Evolutionary conservation across 2,888 invertebrate species (phyloP).

Genomic region (Erannis defoliaria): DNA sequence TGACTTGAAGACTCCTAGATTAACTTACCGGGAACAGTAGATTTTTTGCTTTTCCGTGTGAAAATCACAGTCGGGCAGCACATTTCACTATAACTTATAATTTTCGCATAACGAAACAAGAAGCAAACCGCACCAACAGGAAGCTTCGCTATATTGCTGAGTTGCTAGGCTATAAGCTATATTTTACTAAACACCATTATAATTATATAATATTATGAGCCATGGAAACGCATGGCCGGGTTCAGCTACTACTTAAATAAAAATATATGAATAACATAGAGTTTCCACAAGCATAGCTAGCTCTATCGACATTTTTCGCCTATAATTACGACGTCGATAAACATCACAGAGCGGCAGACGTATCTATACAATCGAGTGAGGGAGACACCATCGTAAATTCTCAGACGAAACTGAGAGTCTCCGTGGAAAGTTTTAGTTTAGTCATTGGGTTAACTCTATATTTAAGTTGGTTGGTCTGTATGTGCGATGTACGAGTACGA

Average conservation of each 20-base stretch:
- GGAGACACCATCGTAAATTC: background rate
- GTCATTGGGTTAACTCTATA: background rate
- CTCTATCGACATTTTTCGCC: conserved; percentile 36
- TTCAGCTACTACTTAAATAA: conserved; percentile 1
- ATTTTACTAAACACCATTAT: too few relatives aligned
- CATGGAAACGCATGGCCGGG: too few relatives aligned
- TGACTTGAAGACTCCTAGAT: too few relatives aligned
- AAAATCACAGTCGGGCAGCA: too few relatives aligned
- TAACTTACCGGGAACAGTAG: too few relatives aligned
- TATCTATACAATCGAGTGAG: background rate
- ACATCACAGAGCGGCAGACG: conserved; percentile 33
- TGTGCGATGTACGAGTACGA: conserved; percentile 54
- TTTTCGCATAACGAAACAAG: too few relatives aligned
- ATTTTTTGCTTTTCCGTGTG: too few relatives aligned
- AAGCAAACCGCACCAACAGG: too few relatives aligned
- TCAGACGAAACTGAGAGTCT: background rate
- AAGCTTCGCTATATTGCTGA: too few relatives aligned
- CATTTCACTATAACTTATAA: too few relatives aligned
- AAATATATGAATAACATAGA: conserved; percentile 9
- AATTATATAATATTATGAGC: too few relatives aligned
- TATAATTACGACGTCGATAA: conserved; percentile 56
- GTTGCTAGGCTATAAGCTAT: too few relatives aligned
- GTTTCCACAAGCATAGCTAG: conserved; percentile 5
- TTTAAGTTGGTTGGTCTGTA: conserved; percentile 23
- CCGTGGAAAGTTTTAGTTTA: background rate